Base-by-base conservation (phyloP, 2,888 invertebrate genomes). In the Epsilonema sp. region DNA sequence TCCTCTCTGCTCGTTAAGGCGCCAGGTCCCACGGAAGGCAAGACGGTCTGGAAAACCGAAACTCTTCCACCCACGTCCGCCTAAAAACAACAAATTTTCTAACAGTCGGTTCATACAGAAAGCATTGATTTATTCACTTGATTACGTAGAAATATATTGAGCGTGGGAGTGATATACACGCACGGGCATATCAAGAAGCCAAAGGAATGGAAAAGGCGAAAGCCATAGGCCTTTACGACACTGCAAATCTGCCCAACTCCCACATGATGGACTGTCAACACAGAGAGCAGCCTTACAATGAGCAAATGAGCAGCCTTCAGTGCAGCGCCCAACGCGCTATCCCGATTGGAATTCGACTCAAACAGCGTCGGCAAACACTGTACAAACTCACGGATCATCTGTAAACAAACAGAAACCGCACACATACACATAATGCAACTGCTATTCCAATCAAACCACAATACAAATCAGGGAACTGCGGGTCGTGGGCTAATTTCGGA, bases 51-150 rank as follows among this genome's bases (percentile, higher is more conserved):
- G 71, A 99, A 82, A 11, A 94, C 85, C 5, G 90, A 84, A 21
- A 99, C 75, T 43, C 97, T 75, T 5, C 97, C 97, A 43, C 97
- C 97, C 2, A 86, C 83, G 1, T 84, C 76, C 53, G 79, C 75
- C 81, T 82, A 63, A 4, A 31, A n/a, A n/a, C n/a, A n/a, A n/a
- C n/a, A n/a, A n/a, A n/a, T n/a, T n/a, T n/a, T 31, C 8, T 31
- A 8, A 16, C 31, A 31, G 31, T 8, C 31, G 16, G 16, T 5
- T 21, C 8, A 22, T 39, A 23, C n/a, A 37, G 5, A 44, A 57
- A 49, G 39, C 16, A 25, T 23, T 16, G 20, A 16, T 23, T 50
- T n/a, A n/a, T n/a, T n/a, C n/a, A n/a, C 13, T 43, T 22, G 2
- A 20, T 19, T 25, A 3, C 44, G 45, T 51, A 49, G 49, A 26